Evolutionary conservation across 2,113 vertebrate genomes (phyloP).

Genomic region (Spea bombifrons): DNA sequence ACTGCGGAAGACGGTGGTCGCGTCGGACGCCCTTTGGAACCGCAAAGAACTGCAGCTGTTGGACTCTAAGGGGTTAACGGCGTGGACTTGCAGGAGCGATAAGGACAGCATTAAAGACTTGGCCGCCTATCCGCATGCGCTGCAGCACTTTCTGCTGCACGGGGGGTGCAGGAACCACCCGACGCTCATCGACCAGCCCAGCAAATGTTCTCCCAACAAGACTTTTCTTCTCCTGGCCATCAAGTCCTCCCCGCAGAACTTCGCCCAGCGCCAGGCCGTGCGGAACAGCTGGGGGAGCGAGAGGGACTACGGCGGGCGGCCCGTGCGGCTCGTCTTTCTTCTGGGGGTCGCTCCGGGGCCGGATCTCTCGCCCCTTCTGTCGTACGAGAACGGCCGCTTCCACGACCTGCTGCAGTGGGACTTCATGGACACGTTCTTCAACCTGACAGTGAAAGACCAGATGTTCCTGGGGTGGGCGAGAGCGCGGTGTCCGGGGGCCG

Average conservation of each 20-base stretch:
- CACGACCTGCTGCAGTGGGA: constrained; percentile 82
- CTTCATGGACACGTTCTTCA: constrained; percentile 81
- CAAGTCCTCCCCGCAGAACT: constrained; percentile 75
- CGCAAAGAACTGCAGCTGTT: constrained; percentile 67
- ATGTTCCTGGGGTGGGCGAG: constrained; percentile 77
- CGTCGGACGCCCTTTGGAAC: constrained; percentile 73
- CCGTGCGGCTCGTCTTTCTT: constrained; percentile 73
- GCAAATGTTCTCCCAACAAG: constrained; percentile 56
- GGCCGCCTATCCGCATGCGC: constrained; percentile 65
- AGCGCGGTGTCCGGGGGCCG: constrained; percentile 59
- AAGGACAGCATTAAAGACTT: constrained; percentile 56
- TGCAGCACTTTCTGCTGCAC: constrained; percentile 73
- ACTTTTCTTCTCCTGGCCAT: constrained; percentile 79
- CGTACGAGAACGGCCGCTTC: constrained; percentile 65
- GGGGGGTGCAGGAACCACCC: constrained; percentile 74
- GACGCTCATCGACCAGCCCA: constrained; percentile 62
- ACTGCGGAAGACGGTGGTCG: constrained; percentile 47
- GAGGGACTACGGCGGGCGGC: constrained; percentile 52
- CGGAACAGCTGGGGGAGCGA: constrained; percentile 80
- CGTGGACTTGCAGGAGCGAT: constrained; percentile 15
- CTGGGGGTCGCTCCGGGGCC: constrained; percentile 68
- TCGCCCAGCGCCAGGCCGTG: constrained; percentile 79
- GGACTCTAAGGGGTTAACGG: constrained; percentile 12
- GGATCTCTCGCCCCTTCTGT: constrained; percentile 67
- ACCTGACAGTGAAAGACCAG: constrained; percentile 78